Percentiles rank a stretch among this genome's conserved stretches.
phyloP scores from a whole-genome alignment of 1,140 invertebrate genomes.

The Drosophila azteca region DNA sequence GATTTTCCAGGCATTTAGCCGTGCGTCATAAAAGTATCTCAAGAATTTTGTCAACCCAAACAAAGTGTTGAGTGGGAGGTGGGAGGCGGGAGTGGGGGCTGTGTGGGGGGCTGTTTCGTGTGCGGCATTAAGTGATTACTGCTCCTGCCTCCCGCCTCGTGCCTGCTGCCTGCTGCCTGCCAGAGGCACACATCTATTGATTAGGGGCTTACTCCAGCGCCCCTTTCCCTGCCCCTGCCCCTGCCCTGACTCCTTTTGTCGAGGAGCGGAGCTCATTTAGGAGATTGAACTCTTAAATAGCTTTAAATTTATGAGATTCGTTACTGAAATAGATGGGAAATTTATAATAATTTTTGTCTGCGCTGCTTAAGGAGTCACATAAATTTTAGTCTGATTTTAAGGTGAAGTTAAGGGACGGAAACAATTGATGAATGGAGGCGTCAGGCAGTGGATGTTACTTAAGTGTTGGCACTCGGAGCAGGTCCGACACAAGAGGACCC shows the following conservation, averaged over 20 bases:
- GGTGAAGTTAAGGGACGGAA: neutral
- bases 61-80: slow-evolving; percentile 47
- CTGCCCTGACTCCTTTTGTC: slow-evolving; percentile 24
- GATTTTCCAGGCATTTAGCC: slow-evolving; percentile 33
- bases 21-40: slow-evolving; percentile 79
- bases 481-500: too few relatives aligned
- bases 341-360: slow-evolving; percentile 36
- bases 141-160: neutral
- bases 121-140: slow-evolving; percentile 77
- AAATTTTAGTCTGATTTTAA: slow-evolving; percentile 27
- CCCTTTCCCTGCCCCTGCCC: slow-evolving; percentile 17
- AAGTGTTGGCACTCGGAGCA: neutral
- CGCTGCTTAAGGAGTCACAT: neutral
- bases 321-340: slow-evolving; percentile 29
- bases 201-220: slow-evolving; percentile 62
- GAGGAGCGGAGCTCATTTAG: slow-evolving; percentile 31
- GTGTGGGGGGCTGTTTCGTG: slow-evolving; percentile 31
- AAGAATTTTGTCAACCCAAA: slow-evolving; percentile 78
- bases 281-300: slow-evolving; percentile 47
- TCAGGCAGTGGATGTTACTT: neutral
- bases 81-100: neutral
- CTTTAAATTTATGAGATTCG: slow-evolving; percentile 45
- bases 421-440: neutral
- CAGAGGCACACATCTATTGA: slow-evolving; percentile 55
- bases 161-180: neutral